Conservation (phyloP, 2,797 vertebrate genomes). For the Australoheros facetus region DNA sequence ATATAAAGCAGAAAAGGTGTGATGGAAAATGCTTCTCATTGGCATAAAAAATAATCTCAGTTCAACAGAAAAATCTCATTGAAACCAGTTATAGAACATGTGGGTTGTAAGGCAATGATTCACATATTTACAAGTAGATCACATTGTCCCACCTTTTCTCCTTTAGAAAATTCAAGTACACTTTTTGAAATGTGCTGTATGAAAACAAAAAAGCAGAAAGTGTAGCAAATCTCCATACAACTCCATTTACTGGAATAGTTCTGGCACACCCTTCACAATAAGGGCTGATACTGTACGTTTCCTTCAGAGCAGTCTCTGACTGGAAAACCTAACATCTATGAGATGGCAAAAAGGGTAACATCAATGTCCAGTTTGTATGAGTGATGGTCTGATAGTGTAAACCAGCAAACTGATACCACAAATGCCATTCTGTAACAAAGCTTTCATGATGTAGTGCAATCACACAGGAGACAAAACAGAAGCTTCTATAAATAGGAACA, state of each 20-base stretch:
- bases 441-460: constrained; percentile 5
- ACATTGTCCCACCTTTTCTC: constrained; percentile 7
- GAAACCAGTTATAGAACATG: constrained; percentile 11
- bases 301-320: constrained; percentile 33
- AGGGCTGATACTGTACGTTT: constrained; percentile 14
- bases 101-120: constrained; percentile 47
- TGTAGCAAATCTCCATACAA: background rate
- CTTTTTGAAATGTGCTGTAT: constrained; percentile 18
- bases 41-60: background rate
- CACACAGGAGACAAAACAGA: background rate
- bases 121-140: constrained; percentile 12
- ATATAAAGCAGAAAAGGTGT: constrained; percentile 26
- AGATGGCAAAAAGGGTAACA: constrained; percentile 10
- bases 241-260: constrained; percentile 28
- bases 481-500: background rate
- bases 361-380: background rate
- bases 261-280: constrained; percentile 30
- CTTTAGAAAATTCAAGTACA: constrained; percentile 49
- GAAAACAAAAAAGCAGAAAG: constrained; percentile 8
- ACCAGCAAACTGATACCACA: background rate
- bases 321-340: background rate
- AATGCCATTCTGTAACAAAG: background rate
- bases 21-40: background rate
- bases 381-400: constrained; percentile 18
- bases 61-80: constrained; percentile 38